Evolutionary conservation across 2,113 vertebrate genomes (phyloP), one percentile per base, ranked within the genome.

Genomic region (Mobula hypostoma): DNA sequence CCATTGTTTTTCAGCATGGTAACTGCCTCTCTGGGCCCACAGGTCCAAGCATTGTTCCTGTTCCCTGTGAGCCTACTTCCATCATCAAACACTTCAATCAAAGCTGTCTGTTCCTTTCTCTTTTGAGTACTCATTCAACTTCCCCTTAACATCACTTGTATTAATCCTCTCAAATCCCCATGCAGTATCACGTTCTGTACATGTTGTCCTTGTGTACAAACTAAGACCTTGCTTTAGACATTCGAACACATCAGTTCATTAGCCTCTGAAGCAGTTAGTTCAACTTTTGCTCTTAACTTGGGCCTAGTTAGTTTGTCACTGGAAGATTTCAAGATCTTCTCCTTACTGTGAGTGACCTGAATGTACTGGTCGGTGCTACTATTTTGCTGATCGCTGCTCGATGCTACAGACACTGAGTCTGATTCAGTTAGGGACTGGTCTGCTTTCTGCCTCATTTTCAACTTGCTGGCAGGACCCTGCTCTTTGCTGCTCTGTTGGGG

Each of bases 301-400:
- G 97, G 98, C 94, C 96, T 96, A 94, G 95, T 56, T 2, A 94
- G 3, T 94, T 97, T 98, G 40, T 95, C 94, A 0, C 95, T 96
- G 7, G 97, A 68, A 74, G 91, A 7, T 95, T 97, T 97, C 0
- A 97, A 95, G 48, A 96, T 96, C 94, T 96, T 97, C 85, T 97
- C 97, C 94, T 97, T 98, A 94, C 95, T 97, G 11, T 97, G 97
- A 94, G 97, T 97, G 94, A 98, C 97, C 94, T 98, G 98, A 29
- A 98, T 98, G 94, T 98, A 98, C 94, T 98, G 98, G 95, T 98
- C 98, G 0, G 97, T 97, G 95, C 98, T 96, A 95, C 98, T 98
- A 95, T 97, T 98, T 95, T 98, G 98, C 0, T 97, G 98, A 95
- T 99, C 99, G 0, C 98, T 98, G 95, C 98, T 99, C 85, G 99